Conservation (phyloP, 2,113 vertebrate species). For the Lagenorhynchus albirostris region DNA sequence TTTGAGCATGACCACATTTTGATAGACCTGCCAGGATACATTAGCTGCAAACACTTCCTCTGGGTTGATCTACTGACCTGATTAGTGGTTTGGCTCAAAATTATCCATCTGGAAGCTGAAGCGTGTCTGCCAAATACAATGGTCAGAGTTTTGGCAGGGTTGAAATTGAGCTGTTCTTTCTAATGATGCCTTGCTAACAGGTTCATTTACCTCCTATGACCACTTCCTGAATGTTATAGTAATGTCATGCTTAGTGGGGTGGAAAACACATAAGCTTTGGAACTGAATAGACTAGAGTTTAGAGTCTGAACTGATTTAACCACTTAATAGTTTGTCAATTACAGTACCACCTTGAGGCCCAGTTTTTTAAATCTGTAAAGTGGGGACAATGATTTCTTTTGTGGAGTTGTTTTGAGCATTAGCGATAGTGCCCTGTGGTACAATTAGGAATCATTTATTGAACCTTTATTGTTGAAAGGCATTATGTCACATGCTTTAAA, state of each 20-base stretch:
- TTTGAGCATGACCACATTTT: conserved; percentile 43
- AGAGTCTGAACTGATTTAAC: not conserved
- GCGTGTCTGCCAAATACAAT: conserved; percentile 59
- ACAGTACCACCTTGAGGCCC: not conserved
- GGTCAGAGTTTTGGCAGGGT: conserved; percentile 56
- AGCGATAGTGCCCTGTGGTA: not conserved
- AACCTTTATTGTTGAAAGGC: not conserved
- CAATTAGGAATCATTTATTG: not conserved
- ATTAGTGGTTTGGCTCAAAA: conserved; percentile 52
- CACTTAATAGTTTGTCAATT: conserved; percentile 38
- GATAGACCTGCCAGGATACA: conserved; percentile 15
- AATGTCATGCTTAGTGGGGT: conserved; percentile 60
- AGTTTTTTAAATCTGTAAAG: not conserved
- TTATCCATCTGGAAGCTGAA: conserved; percentile 67
- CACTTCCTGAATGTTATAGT: conserved; percentile 46
- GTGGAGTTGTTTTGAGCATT: not conserved
- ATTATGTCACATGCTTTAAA: not conserved
- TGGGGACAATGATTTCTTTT: not conserved
- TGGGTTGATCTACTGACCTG: conserved; percentile 61
- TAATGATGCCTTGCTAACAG: conserved; percentile 59
- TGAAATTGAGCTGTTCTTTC: conserved; percentile 52
- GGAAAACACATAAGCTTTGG: conserved; percentile 61
- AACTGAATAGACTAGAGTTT: not conserved
- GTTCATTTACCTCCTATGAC: conserved; percentile 59
- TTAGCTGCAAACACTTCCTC: conserved; percentile 48